Evolutionary conservation across 2,888 invertebrate genomes (phyloP), one percentile per base, ranked within the genome.

Genomic region (Tenthredo livida): DNA sequence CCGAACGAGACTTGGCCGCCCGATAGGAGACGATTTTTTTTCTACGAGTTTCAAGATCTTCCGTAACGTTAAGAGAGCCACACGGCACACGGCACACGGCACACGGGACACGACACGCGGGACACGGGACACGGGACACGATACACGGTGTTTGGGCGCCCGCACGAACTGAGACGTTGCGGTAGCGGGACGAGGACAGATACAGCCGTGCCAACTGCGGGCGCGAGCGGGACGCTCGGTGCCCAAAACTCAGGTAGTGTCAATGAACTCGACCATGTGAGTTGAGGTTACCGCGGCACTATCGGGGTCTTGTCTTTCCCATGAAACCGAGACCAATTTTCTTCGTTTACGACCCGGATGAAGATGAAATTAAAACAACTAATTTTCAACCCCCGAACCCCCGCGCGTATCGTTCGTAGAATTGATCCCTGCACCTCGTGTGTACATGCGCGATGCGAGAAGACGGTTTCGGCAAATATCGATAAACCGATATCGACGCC

Each of bases 271-370:
- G 89, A 89, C 91, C 91, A 92, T 91, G 92, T 91, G 92, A 92
- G 91, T 91, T 88, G 89, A 84, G 87, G 89, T 90, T 87, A 88
- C 89, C 90, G 90, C 90, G 83, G 89, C 90, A 90, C 92, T 92
- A 93, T 92, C 92, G 92, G 92, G 93, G 93, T 93, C 93, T 93
- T 93, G 93, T 93, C 93, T 93, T 93, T 93, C 93, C 93, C 93
- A 93, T 92, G 93, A 91, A 90, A 91, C 91, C 91, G 90, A 91
- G 92, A 92, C 92, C 93, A 93, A 93, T 93, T 93, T 93, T 92
- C 92, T 91, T 90, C 92, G 90, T 92, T 91, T 91, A 92, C 91
- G 91, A 92, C 91, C 90, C 90, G 85, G 78, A 82, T 82, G 77
- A 85, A 85, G 70, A 70, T 70, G 85, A 82, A 61, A 85, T 70